phyloP scores from a whole-genome alignment of 2,888 invertebrate species.

The Acleris laterana region DNA sequence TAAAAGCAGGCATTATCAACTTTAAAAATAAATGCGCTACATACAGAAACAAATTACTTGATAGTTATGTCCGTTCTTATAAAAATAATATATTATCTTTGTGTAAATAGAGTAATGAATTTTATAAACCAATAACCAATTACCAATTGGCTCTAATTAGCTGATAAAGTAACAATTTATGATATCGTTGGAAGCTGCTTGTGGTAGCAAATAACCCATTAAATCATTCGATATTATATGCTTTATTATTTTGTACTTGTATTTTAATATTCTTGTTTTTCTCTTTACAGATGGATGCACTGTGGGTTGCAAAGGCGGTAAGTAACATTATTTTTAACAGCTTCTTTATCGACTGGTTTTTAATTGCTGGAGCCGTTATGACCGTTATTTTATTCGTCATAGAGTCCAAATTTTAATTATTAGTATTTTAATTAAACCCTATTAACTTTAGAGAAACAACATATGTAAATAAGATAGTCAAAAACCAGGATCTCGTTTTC shows the following conservation, averaged over 20 bases:
- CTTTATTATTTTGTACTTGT: constrained; percentile 8
- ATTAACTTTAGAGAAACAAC: too few species aligned
- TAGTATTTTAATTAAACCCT: too few species aligned
- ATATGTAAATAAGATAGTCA: too few species aligned
- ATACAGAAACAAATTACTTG: too few species aligned
- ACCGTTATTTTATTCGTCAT: too few species aligned
- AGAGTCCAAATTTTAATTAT: too few species aligned
- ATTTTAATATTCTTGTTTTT: constrained; percentile 40
- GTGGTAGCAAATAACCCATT: constrained; percentile 32
- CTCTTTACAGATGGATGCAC: constrained; percentile 79
- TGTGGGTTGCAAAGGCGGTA: constrained; percentile 71
- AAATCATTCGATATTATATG: constrained; percentile 11
- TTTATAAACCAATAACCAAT: constrained; percentile 21
- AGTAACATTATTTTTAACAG: constrained; percentile 48
- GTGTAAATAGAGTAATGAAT: constrained; percentile 9
- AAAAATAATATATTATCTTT: background rate
- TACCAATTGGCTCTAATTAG: constrained; percentile 2
- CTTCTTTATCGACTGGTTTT: background rate
- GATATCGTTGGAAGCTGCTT: constrained; percentile 24
- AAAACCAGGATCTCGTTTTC: too few species aligned
- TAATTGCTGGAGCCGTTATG: too few species aligned
- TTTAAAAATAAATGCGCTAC: too few species aligned
- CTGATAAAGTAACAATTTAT: constrained; percentile 25
- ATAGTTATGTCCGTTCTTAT: background rate
- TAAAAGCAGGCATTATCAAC: too few species aligned